Base-by-base conservation (phyloP, 1,140 invertebrate species). In the Grapholita molesta region DNA sequence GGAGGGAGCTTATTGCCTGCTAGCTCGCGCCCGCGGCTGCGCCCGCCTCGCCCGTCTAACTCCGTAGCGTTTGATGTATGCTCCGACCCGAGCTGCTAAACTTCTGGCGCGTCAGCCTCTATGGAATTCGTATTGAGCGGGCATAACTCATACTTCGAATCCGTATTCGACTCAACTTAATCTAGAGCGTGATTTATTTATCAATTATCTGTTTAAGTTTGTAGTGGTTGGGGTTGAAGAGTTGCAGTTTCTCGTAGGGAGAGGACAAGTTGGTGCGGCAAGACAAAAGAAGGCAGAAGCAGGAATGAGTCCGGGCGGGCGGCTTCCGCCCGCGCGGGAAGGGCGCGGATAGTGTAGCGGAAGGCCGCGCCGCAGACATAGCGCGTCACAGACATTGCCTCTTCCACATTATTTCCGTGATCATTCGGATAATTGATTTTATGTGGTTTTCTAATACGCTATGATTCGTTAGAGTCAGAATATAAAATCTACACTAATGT, bases 241-340 rank as follows among this genome's bases (percentile, higher is more conserved):
- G 79, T 8, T 11, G 9, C 79, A 84, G 82, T 81, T 83, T 83
- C 81, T 81, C 76, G 67, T 75, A 82, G 78, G 75, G 79, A 80
- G 81, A 83, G 78, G 79, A 86, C 84, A 87, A 90, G 77, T 87
- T 83, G 78, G 80, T 89, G 87, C 85, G 86, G 83, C 83, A 88
- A 90, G 85, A 87, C 86, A 88, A 87, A 88, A 86, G 85, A 86
- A 83, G 83, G 84, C 83, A 84, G 86, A 86, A 89, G 80, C 85
- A 89, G 86, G 87, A 90, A 89, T 89, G 88, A 90, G 88, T 86
- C 83, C 78, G 85, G 82, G 80, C 78, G 85, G 84, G 78, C 74
- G 83, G 75, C 64, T 80, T 80, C 81, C 82, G 79, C 78, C 76
- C 77, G 76, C 73, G 71, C 69, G 67, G 78, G 65, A 80, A 79